Base-by-base conservation (phyloP, 2,113 vertebrate species). In the Taxidea taxus region DNA sequence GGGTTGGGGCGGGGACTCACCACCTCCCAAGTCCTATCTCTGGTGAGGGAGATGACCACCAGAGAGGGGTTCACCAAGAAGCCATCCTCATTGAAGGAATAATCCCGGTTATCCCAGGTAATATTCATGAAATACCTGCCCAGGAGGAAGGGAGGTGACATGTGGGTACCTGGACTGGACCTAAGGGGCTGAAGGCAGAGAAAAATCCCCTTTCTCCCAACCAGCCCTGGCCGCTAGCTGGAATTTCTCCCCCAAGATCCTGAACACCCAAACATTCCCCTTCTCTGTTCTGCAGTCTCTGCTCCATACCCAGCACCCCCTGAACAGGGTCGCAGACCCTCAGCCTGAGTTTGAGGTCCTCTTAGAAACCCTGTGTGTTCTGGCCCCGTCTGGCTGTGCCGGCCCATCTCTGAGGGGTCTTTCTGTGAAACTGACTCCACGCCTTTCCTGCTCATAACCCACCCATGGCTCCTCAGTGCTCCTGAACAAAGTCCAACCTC, bases 51-150 rank as follows among this genome's bases (percentile, higher is more conserved):
- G 97, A 99, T 99, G 80, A 99, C 99, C 11, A 99, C 99, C 75
- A 99, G 98, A 60, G 99, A 99, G 25, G 99, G 99, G 96, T 99
- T 99, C 96, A 99, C 98, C 96, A 99, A 99, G 98, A 99, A 99
- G 3, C 99, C 99, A 0, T 99, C 99, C 56, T 98, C 98, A 31
- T 99, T 99, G 97, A 99, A 99, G 91, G 99, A 99, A 96, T 99
- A 99, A 87, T 99, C 99, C 87, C 99, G 98, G 94, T 99, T 99
- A 3, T 99, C 99, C 97, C 99, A 99, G 1, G 99, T 99, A 98
- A 99, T 99, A 98, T 99, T 99, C 98, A 98, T 99, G 98, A 99
- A 99, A 98, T 99, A 99, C 98, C 99, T 99, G 97, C 14, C 49
- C 98, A 77, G 89, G 86, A 82, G 42, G 25, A 56, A 10, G 91